Percentiles rank a stretch among this genome's conserved stretches.
phyloP scores from a whole-genome alignment of 2,797 vertebrate species.

The Oreonectes daqikongensis region DNA sequence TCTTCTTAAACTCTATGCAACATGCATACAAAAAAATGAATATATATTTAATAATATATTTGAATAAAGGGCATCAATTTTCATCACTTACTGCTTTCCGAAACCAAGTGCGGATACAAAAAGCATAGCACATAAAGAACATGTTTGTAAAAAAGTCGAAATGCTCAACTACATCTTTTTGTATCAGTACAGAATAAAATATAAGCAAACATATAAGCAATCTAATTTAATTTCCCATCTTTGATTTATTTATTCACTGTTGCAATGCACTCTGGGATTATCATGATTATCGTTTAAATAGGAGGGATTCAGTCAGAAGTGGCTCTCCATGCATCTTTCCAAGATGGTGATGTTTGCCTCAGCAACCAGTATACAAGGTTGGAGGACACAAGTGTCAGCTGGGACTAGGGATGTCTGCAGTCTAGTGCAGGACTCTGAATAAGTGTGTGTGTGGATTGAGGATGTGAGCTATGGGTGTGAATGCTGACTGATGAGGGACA shows the following conservation, averaged over 20 bases:
- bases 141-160: too few relatives aligned
- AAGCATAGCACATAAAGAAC: too few relatives aligned
- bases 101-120: too few relatives aligned
- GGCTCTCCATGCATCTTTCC: neutral
- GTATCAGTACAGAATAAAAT: neutral
- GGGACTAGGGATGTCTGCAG: constrained; percentile 35
- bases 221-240: too few relatives aligned
- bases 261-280: neutral
- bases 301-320: constrained; percentile 18
- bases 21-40: too few relatives aligned
- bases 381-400: constrained; percentile 30
- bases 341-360: constrained; percentile 42
- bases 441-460: constrained; percentile 28
- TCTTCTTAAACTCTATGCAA: too few relatives aligned
- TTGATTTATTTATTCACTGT: neutral
- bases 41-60: too few relatives aligned
- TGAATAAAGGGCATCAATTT: too few relatives aligned
- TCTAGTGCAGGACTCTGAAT: constrained; percentile 21
- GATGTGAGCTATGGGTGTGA: constrained; percentile 24
- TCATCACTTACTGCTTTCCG: neutral
- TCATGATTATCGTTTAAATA: neutral
- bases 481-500: constrained; percentile 50
- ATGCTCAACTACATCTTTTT: neutral
- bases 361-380: constrained; percentile 26
- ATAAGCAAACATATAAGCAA: too few relatives aligned